phyloP scores from a whole-genome alignment of 1,140 invertebrate species.

The Ostrea edulis region DNA sequence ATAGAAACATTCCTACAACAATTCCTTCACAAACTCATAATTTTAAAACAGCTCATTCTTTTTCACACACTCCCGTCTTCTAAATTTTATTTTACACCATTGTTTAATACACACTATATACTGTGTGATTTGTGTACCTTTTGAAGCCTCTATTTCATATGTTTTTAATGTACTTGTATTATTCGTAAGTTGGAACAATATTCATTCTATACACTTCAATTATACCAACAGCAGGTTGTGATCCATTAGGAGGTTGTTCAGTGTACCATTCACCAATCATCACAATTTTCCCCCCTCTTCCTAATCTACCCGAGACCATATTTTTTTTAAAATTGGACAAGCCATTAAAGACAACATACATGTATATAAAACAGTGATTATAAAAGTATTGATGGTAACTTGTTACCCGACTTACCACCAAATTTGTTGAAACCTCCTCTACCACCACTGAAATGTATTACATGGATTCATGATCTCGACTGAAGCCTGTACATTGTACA shows the following conservation, averaged over 20 bases:
- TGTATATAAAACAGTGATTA: slow-evolving; percentile 16
- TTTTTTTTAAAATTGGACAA: background rate
- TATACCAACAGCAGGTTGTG: background rate
- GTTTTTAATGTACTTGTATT: no score
- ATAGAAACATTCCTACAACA: no score
- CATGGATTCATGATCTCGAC: slow-evolving; percentile 36
- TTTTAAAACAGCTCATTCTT: no score
- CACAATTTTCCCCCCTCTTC: background rate
- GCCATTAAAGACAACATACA: no score
- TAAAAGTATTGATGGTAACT: slow-evolving; percentile 28
- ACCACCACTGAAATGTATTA: slow-evolving; percentile 73
- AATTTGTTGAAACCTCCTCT: slow-evolving; percentile 73
- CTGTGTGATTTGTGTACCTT: no score
- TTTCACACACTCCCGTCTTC: no score
- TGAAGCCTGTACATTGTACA: slow-evolving; percentile 10
- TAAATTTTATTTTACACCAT: no score
- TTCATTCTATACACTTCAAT: background rate
- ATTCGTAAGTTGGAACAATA: background rate
- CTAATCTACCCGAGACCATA: background rate
- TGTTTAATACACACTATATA: no score
- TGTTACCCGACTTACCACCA: slow-evolving; percentile 72
- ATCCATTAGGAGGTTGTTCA: background rate
- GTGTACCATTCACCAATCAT: background rate
- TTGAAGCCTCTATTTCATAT: no score
- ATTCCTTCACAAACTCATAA: no score